These are phyloP conservation scores for Leptopterna dolabrata DNA, from an alignment of 2,888 invertebrate genomes.

Conservation along the genomic window DNA sequence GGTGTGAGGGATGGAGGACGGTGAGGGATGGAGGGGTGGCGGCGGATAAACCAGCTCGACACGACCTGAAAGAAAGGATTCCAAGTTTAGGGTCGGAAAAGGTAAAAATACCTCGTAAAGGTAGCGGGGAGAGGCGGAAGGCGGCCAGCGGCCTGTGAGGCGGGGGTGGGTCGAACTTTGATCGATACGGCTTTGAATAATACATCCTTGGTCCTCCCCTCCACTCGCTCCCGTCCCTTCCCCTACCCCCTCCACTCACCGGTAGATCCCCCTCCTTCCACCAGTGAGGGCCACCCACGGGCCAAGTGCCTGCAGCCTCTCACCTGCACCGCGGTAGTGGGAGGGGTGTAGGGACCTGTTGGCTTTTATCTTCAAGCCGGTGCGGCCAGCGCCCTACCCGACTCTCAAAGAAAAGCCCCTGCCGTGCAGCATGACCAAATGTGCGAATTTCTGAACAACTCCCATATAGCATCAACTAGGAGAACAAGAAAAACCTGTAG, in stretches of 20 bases:
- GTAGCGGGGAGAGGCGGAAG: not conserved
- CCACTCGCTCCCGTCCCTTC: too few species aligned
- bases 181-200: conserved; percentile 19
- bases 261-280: not conserved
- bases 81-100: conserved; percentile 18
- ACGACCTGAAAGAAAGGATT: not conserved
- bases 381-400: not conserved
- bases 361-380: conserved; percentile 4
- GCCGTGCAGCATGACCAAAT: too few species aligned
- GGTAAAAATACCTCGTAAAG: not conserved
- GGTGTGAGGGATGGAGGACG: not conserved
- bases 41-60: not conserved
- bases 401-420: too few species aligned
- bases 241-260: not conserved
- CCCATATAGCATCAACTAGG: too few species aligned
- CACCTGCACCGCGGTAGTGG: not conserved
- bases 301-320: not conserved
- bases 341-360: not conserved
- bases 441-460: too few species aligned
- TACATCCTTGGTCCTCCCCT: not conserved
- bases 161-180: not conserved
- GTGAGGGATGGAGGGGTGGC: not conserved
- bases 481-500: too few species aligned
- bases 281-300: not conserved
- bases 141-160: not conserved